Conservation (phyloP, 2,113 vertebrate species). For the Sceloporus tristichus region DNA sequence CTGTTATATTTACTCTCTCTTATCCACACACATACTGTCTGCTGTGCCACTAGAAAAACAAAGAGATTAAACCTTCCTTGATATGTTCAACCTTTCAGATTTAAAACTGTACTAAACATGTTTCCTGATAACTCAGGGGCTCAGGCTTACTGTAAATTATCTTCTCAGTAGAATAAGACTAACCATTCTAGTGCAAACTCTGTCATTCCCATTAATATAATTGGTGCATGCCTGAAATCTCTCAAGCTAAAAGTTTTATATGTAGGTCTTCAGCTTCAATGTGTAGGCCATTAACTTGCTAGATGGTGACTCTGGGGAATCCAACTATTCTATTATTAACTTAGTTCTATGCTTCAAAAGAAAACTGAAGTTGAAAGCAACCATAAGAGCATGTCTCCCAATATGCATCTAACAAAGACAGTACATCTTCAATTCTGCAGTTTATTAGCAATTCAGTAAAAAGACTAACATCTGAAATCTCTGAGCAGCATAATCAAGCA, state of each 20-base stretch:
- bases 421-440: conserved; percentile 23
- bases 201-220: conserved; percentile 51
- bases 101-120: conserved; percentile 18
- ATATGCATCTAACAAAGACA: conserved; percentile 8
- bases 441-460: conserved; percentile 19
- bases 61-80: conserved; percentile 6
- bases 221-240: conserved; percentile 12
- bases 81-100: conserved; percentile 28
- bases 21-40: too few relatives aligned
- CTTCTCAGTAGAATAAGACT: conserved; percentile 35
- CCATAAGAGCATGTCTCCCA: conserved; percentile 21
- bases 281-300: conserved; percentile 38
- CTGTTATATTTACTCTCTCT: not conserved
- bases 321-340: conserved; percentile 40
- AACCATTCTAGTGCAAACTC: conserved; percentile 33
- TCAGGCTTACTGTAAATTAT: conserved; percentile 49
- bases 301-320: conserved; percentile 27
- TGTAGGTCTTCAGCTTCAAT: conserved; percentile 39
- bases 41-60: rapidly evolving
- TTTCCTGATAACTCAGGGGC: conserved; percentile 48
- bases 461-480: not conserved
- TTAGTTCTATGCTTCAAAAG: not conserved
- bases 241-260: conserved; percentile 44
- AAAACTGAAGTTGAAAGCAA: conserved; percentile 21
- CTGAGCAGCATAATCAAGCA: not conserved